A percentile compares a stretch with the other conserved stretches of the same genome.
Evolutionary conservation across 2,797 vertebrate genomes (phyloP).

Genomic region (Myioborus melanocephalus): DNA sequence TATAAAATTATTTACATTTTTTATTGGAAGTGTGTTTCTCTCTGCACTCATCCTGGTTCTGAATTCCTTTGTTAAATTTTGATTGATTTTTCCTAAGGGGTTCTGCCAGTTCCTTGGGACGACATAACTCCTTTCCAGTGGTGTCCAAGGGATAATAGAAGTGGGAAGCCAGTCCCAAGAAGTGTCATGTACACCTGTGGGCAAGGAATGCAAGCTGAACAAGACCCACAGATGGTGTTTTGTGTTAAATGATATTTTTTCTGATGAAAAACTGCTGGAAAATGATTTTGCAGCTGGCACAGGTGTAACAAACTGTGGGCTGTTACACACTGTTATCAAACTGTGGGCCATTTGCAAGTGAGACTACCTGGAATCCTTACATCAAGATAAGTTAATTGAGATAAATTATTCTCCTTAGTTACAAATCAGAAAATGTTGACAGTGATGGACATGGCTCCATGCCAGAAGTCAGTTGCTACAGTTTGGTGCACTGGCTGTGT

Average conservation of each 20-base stretch:
- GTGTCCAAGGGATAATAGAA: not conserved
- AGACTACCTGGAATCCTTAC: not conserved
- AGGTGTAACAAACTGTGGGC: not conserved
- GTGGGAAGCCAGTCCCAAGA: not conserved
- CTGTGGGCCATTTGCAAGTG: not conserved
- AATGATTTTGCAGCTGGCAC: not conserved
- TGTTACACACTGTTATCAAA: not conserved
- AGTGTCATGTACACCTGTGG: not conserved
- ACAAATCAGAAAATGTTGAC: not conserved
- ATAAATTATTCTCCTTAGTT: not conserved
- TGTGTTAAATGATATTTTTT: not conserved
- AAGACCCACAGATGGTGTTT: not conserved
- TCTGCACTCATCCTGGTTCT: not conserved
- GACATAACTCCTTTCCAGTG: not conserved
- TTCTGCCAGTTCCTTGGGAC: not conserved
- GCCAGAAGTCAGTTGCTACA: not conserved
- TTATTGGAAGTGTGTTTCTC: not conserved
- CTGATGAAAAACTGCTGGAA: not conserved
- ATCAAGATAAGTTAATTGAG: not conserved
- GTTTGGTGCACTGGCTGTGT: not conserved
- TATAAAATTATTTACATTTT: not conserved
- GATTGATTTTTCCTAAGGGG: not conserved
- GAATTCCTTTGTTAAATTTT: not conserved
- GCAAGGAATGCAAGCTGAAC: not conserved
- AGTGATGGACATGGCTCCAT: not conserved